These are phyloP conservation scores for Eucera pruinosa DNA, from an alignment of 2,888 invertebrate genomes.

Conservation along the genomic window DNA sequence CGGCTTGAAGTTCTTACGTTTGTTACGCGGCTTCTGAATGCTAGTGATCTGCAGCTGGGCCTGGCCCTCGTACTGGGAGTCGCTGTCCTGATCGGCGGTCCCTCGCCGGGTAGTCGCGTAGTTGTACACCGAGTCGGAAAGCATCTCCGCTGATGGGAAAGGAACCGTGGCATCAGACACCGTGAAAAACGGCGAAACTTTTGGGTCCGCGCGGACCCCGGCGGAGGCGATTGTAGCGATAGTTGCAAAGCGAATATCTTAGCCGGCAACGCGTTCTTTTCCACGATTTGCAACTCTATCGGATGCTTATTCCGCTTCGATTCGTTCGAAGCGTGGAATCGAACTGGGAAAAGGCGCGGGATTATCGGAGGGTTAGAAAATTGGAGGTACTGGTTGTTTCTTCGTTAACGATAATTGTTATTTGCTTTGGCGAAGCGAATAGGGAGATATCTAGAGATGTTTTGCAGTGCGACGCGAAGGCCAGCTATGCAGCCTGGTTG, in stretches of 20 bases:
- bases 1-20: slow-evolving; percentile 85
- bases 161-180: slow-evolving; percentile 28
- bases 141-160: slow-evolving; percentile 82
- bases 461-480: slow-evolving; percentile 38
- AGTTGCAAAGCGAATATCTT: too few relatives aligned
- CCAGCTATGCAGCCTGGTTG: slow-evolving; percentile 30
- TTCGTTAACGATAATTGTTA: slow-evolving; percentile 12
- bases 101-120: slow-evolving; percentile 82
- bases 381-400: not conserved
- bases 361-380: not conserved
- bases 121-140: slow-evolving; percentile 84
- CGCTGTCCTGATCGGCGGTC: slow-evolving; percentile 82
- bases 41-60: slow-evolving; percentile 77
- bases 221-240: not conserved
- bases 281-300: too few relatives aligned
- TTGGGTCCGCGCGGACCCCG: slow-evolving; percentile 3
- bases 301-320: not conserved
- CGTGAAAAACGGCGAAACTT: not conserved
- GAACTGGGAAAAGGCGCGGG: too few relatives aligned
- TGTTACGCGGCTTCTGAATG: slow-evolving; percentile 84
- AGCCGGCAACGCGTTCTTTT: not conserved
- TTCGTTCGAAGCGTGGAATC: too few relatives aligned
- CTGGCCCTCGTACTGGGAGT: slow-evolving; percentile 81
- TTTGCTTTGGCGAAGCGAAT: slow-evolving; percentile 9
- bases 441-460: slow-evolving; percentile 25